A percentile compares a stretch with the other conserved stretches of the same genome.
These are phyloP conservation scores for Poecilia gillii DNA, from an alignment of 2,797 vertebrate species.

Conservation along the genomic window DNA sequence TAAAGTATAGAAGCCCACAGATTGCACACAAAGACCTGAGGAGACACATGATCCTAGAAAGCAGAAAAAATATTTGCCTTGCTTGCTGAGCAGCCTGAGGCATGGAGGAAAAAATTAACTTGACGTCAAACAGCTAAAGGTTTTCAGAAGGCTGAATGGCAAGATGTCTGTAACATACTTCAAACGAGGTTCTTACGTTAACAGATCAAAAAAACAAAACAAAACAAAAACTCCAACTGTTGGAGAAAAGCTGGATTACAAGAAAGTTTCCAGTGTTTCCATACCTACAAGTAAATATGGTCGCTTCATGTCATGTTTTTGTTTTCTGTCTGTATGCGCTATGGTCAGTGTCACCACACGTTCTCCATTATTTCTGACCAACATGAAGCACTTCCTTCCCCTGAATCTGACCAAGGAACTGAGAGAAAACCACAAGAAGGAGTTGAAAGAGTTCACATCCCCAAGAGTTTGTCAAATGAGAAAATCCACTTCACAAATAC, in stretches of 20 bases:
- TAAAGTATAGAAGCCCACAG: conserved; percentile 29
- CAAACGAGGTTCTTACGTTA: conserved; percentile 38
- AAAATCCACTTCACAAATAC: conserved; percentile 1
- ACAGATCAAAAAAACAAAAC: conserved; percentile 42
- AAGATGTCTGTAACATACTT: not conserved
- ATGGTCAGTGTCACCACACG: conserved; percentile 41
- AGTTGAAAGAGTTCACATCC: conserved; percentile 14
- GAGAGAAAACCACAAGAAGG: conserved; percentile 41
- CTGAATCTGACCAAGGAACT: conserved; percentile 21
- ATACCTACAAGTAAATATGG: conserved; percentile 52
- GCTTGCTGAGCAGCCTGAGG: conserved; percentile 14
- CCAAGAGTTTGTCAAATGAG: conserved; percentile 8
- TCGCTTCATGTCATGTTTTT: conserved; percentile 34
- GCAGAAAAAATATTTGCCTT: conserved; percentile 34
- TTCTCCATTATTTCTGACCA: conserved; percentile 41
- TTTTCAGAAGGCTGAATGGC: not conserved
- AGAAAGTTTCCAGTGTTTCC: not conserved
- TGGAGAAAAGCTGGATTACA: not conserved
- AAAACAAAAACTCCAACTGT: conserved; percentile 20
- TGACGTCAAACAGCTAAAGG: not conserved
- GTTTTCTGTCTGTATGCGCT: conserved; percentile 15
- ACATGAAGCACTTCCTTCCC: conserved; percentile 42
- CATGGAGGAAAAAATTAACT: conserved; percentile 31
- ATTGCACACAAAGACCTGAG: conserved; percentile 35
- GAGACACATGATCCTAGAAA: conserved; percentile 15